A percentile compares a stretch with the other conserved stretches of the same genome.
phyloP scores from a whole-genome alignment of 2,797 vertebrate genomes.

The Takifugu ocellatus region DNA sequence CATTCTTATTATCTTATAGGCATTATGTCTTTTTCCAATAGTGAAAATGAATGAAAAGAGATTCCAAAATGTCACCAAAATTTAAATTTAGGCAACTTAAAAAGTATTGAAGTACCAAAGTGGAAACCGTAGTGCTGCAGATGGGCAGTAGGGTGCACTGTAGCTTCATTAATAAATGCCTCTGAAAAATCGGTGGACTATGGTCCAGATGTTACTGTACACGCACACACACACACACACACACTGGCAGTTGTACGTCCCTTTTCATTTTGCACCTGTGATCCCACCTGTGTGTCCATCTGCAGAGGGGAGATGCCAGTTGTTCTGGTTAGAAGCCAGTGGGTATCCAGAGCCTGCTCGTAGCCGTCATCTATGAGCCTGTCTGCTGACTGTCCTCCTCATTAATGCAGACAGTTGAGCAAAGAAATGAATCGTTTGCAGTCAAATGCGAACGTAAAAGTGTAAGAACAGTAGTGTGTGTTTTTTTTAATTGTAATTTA shows the following conservation, averaged over 20 bases:
- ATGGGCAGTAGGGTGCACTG: slow-evolving; percentile 73
- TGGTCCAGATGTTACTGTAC: slow-evolving; percentile 71
- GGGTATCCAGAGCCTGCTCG: slow-evolving; percentile 67
- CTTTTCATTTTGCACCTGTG: slow-evolving; percentile 64
- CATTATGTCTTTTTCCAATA: no score
- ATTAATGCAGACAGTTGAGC: slow-evolving; percentile 12
- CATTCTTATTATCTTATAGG: no score
- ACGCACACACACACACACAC: slow-evolving; percentile 27
- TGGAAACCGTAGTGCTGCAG: slow-evolving; percentile 27
- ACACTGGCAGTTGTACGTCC: slow-evolving; percentile 68
- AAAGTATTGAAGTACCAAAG: background rate
- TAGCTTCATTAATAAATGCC: slow-evolving; percentile 57
- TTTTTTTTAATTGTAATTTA: no score
- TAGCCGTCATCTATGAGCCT: slow-evolving; percentile 39
- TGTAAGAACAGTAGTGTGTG: no score
- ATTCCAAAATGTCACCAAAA: background rate
- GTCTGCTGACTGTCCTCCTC: slow-evolving; percentile 39
- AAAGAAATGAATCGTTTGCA: no score
- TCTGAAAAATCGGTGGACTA: slow-evolving; percentile 45
- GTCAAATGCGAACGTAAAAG: no score
- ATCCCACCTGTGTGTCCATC: slow-evolving; percentile 82
- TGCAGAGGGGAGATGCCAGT: slow-evolving; percentile 73
- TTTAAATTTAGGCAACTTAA: background rate
- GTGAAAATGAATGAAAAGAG: background rate
- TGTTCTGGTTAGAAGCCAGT: slow-evolving; percentile 76